These are phyloP conservation scores for Parambassis ranga DNA, from an alignment of 2,797 vertebrate species.

Conservation along the genomic window DNA sequence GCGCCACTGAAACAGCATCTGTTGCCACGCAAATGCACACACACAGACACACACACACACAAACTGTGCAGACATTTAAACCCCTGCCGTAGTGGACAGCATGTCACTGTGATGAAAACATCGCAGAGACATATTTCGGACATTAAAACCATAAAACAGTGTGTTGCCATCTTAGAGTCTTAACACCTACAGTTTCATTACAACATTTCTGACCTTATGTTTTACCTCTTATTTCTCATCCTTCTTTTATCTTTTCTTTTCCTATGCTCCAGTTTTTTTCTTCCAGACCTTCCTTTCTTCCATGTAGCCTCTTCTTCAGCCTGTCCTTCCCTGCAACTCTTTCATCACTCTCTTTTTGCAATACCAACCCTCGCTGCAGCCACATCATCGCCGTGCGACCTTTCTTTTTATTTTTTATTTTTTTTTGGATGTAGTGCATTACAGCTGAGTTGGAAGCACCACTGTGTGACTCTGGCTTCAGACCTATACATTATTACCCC, in stretches of 20 bases:
- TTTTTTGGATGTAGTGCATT: background rate
- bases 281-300: background rate
- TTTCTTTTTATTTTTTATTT: background rate
- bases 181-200: constrained; percentile 16
- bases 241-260: background rate
- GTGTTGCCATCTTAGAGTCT: constrained; percentile 14
- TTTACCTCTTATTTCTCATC: background rate
- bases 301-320: background rate
- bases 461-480: background rate
- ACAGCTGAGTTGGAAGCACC: background rate
- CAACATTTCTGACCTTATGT: background rate
- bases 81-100: constrained; percentile 50
- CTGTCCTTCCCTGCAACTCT: constrained; percentile 3
- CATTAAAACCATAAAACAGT: constrained; percentile 43
- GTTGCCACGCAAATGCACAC: constrained; percentile 25
- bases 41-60: background rate
- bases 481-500: constrained; percentile 14
- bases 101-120: constrained; percentile 34
- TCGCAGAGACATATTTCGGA: constrained; percentile 43
- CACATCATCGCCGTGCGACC: background rate
- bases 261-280: background rate
- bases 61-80: constrained; percentile 45
- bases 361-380: background rate
- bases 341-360: constrained; percentile 34
- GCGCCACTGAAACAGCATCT: constrained; percentile 66